phyloP scores from a whole-genome alignment of 2,888 invertebrate species.

The Pristionchus fissidentatus region DNA sequence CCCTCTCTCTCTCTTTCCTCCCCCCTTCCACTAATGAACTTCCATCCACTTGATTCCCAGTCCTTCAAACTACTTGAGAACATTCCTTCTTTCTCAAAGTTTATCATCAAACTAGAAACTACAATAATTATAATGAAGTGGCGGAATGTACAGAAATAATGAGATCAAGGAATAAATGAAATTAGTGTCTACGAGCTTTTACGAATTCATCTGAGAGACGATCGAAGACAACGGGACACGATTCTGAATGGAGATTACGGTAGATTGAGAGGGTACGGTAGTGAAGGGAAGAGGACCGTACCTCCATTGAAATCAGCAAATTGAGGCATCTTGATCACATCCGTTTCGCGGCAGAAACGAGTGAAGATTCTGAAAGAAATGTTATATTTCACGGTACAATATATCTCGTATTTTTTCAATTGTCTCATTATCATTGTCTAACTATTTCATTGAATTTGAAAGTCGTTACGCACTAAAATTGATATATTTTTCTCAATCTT shows the following conservation, averaged over 20 bases:
- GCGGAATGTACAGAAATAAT: background rate
- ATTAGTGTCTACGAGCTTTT: background rate
- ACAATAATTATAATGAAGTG: background rate
- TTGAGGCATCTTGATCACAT: background rate
- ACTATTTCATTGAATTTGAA: too few species aligned
- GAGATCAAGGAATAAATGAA: background rate
- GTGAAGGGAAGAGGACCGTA: background rate
- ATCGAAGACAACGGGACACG: constrained; percentile 30
- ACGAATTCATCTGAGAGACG: constrained; percentile 18
- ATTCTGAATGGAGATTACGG: constrained; percentile 19
- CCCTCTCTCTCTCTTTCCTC: background rate
- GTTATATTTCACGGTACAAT: background rate
- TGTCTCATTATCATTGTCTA: too few species aligned
- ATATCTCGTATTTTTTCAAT: too few species aligned
- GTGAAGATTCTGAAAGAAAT: constrained; percentile 23
- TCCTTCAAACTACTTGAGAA: background rate
- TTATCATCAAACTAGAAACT: background rate
- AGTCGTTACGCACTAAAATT: background rate
- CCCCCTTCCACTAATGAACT: background rate
- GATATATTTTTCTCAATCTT: background rate
- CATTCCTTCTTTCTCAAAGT: background rate
- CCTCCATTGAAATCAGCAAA: constrained; percentile 35
- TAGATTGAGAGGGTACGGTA: background rate
- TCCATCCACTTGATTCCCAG: constrained; percentile 15
- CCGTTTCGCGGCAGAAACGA: constrained; percentile 46